Evolutionary conservation across 2,888 invertebrate genomes (phyloP), one percentile per base, ranked within the genome.

Genomic region (Dyspetes luteomarginatus): DNA sequence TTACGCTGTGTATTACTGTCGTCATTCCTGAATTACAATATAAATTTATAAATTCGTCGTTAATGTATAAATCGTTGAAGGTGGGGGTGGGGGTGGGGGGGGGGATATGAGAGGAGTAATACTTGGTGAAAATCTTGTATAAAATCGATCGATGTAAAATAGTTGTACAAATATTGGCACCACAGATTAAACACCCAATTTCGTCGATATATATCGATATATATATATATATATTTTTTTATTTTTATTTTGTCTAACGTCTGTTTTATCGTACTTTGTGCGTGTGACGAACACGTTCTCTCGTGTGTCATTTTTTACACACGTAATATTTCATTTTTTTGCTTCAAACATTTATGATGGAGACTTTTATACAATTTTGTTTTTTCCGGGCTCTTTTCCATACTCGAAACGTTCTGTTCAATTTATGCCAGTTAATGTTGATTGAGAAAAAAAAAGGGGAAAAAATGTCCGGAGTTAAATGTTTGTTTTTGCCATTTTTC

Each of bases 91-190:
- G n/a, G n/a, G n/a, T n/a, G n/a, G n/a, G n/a, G n/a, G n/a, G n/a
- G n/a, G n/a, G n/a, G n/a, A 30, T 56, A 30, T 17, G 17, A 28
- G 56, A 17, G 28, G 17, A 17, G 64, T 62, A 87, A 86, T 87
- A 86, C 83, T 84, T 83, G 65, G 64, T 75, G 58, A 68, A 72
- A 56, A 75, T 58, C 77, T 69, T 81, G 41, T 83, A 79, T 83
- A 85, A 50, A 71, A 71, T 71, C 22, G 50, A 60, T 71, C 15
- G 9, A 24, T 60, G 60, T 60, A 50, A 48, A 65, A 65, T 19
- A 50, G 15, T 65, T 50, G 50, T 48, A 60, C 5, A 41, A 56
- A 69, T 64, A 77, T 77, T 71, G 77, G 77, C 77, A 77, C 71
- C 85, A 75, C 62, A 56, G 72, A 45, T 75, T 78, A 36, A 74